Conservation (phyloP, 2,113 vertebrate species). For the Syrrhaptes paradoxus region DNA sequence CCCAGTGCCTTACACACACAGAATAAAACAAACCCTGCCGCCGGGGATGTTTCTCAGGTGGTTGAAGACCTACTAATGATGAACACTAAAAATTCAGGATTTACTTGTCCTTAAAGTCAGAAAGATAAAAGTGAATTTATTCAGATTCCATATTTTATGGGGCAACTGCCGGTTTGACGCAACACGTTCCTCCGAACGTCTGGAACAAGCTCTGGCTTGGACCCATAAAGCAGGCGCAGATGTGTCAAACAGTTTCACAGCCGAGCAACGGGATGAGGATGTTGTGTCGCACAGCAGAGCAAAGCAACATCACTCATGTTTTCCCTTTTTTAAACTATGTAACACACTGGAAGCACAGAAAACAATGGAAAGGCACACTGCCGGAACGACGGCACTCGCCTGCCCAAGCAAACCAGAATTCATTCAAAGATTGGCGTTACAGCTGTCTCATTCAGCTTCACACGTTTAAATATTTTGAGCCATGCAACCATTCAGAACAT, state of each 20-base stretch:
- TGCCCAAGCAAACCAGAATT: not conserved
- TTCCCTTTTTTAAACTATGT: not conserved
- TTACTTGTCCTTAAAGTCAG: not conserved
- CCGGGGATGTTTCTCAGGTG: not conserved
- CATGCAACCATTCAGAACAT: not conserved
- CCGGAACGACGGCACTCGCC: not conserved
- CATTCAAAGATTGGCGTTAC: too few species aligned
- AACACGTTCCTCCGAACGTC: not conserved
- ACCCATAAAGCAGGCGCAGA: not conserved
- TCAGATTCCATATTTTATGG: not conserved
- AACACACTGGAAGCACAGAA: not conserved
- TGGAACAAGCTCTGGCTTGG: constrained; percentile 11
- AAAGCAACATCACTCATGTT: not conserved
- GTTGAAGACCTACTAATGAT: not conserved
- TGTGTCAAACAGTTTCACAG: not conserved
- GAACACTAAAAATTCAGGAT: not conserved
- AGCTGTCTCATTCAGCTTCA: not conserved
- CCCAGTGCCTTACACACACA: not conserved
- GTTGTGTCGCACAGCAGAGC: not conserved
- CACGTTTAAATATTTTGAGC: not conserved
- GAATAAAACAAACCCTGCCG: not conserved
- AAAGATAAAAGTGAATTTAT: not conserved
- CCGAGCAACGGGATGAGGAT: accelerated
- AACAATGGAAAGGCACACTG: not conserved
- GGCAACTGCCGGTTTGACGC: not conserved